Evolutionary conservation across 2,113 vertebrate genomes (phyloP), one percentile per base, ranked within the genome.

Genomic region (Cinclus mexicanus): DNA sequence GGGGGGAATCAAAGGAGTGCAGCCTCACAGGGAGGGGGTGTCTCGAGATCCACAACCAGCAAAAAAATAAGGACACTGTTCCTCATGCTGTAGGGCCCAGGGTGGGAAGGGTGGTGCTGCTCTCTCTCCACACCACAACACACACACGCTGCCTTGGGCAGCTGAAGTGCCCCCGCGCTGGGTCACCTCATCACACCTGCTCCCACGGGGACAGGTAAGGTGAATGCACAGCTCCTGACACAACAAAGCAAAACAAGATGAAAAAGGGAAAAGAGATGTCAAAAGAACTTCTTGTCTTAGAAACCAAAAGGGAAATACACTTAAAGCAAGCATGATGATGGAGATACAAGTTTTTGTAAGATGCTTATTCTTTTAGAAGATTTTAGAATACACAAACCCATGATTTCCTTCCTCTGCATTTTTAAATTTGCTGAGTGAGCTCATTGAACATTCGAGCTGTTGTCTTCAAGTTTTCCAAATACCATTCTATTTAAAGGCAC

Each of bases 401-500:
- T 61, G 7, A 93, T 89, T 77, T 81, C 83, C 71, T 83, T 4
- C 55, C 77, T 5, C 68, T 75, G 79, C 72, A 55, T 90, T 94
- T 94, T 93, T 26, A 68, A 64, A 85, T 93, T 53, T 84, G 76
- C 69, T 96, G 81, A 70, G 88, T 86, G 90, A 86, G 93, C 91
- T 94, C 94, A 94, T 75, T 95, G 86, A 91, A 56, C 89, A 94
- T 97, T 93, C 94, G 78, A 92, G 90, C 88, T 95, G 90, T 65
- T 83, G 77, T 87, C 93, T 95, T 75, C 70, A 60, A 88, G 90
- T 92, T 95, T 92, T 92, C 90, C 79, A 97, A 97, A 96, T 96
- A 95, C 92, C 91, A 90, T 95, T 96, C 95, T 97, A 96, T 97
- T 95, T 96, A 96, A 95, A 97, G 87, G 88, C 83, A 83, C 81